These are phyloP conservation scores for Diadromus collaris DNA, from an alignment of 2,888 invertebrate genomes.

Conservation along the genomic window DNA sequence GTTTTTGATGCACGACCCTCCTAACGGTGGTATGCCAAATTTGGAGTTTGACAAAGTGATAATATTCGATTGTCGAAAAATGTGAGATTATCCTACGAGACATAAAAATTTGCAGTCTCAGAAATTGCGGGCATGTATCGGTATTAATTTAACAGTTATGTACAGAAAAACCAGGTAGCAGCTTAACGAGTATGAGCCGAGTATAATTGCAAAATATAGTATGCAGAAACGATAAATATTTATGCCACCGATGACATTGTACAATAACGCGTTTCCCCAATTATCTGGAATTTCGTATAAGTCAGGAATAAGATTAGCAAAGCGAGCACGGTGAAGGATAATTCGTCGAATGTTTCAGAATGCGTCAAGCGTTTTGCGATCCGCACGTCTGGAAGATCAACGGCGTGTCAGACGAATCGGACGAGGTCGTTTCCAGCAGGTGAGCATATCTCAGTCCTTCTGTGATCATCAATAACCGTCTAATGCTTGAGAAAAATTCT, in stretches of 20 bases:
- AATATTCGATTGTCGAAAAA: too few relatives aligned
- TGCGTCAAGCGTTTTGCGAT: slow-evolving; percentile 47
- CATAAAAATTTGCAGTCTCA: background rate
- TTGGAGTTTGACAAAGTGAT: background rate
- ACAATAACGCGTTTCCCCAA: slow-evolving; percentile 17
- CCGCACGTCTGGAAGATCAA: slow-evolving; percentile 31
- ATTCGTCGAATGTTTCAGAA: slow-evolving; percentile 35
- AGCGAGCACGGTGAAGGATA: background rate
- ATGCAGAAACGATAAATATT: background rate
- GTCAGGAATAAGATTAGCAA: background rate
- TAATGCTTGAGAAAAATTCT: background rate
- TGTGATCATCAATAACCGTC: background rate
- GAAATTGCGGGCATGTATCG: background rate
- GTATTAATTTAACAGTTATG: background rate
- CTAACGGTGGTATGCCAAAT: background rate
- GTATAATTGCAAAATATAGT: background rate
- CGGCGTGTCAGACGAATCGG: slow-evolving; percentile 20
- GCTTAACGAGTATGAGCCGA: background rate
- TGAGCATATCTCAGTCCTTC: slow-evolving; percentile 22
- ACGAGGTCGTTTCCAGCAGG: slow-evolving; percentile 32
- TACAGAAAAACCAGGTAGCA: background rate
- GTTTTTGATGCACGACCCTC: too few relatives aligned
- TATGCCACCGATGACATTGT: slow-evolving; percentile 20
- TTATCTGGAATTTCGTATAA: slow-evolving; percentile 17
- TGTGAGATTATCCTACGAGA: background rate